Evolutionary conservation across 64 coral and sea anemone species (phyloP).

Genomic region (Montipora efflorescens): DNA sequence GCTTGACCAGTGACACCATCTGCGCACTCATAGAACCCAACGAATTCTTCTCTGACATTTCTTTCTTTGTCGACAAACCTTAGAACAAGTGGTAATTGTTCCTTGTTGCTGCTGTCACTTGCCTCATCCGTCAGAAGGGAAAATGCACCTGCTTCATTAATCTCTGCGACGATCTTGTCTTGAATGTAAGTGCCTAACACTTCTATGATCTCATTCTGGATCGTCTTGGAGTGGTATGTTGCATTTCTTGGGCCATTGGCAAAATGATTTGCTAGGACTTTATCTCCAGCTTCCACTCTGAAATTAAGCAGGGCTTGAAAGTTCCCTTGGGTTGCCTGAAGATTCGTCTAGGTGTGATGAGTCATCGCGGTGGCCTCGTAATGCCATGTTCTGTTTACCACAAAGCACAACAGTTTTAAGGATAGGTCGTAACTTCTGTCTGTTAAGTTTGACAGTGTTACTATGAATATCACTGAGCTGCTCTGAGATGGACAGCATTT

Average conservation of each 20-base stretch:
- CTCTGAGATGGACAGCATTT: slow-evolving; percentile 72
- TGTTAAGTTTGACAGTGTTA: slow-evolving; percentile 81
- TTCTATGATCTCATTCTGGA: too few relatives aligned
- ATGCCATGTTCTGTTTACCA: slow-evolving; percentile 78
- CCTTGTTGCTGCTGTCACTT: slow-evolving; percentile 71
- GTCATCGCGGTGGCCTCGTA: slow-evolving; percentile 78
- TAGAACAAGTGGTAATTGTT: slow-evolving; percentile 67
- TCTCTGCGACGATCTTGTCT: slow-evolving; percentile 75
- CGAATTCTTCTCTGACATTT: slow-evolving; percentile 55
- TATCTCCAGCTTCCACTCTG: too few relatives aligned
- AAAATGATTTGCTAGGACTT: too few relatives aligned
- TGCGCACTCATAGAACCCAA: slow-evolving; percentile 53
- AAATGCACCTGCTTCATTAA: slow-evolving; percentile 80
- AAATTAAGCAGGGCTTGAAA: too few relatives aligned
- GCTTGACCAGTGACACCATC: slow-evolving; percentile 47
- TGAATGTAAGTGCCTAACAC: slow-evolving; percentile 35
- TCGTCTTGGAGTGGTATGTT: not conserved
- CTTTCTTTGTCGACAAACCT: slow-evolving; percentile 60
- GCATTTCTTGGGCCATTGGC: too few relatives aligned
- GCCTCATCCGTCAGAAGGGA: slow-evolving; percentile 83
- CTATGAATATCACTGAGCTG: slow-evolving; percentile 74
- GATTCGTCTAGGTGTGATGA: slow-evolving; percentile 77
- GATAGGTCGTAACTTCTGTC: slow-evolving; percentile 79
- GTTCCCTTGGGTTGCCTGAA: slow-evolving; percentile 62
- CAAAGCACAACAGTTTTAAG: slow-evolving; percentile 84